Evolutionary conservation across 2,797 vertebrate genomes (phyloP).

Genomic region (Eidolon dupreanum): DNA sequence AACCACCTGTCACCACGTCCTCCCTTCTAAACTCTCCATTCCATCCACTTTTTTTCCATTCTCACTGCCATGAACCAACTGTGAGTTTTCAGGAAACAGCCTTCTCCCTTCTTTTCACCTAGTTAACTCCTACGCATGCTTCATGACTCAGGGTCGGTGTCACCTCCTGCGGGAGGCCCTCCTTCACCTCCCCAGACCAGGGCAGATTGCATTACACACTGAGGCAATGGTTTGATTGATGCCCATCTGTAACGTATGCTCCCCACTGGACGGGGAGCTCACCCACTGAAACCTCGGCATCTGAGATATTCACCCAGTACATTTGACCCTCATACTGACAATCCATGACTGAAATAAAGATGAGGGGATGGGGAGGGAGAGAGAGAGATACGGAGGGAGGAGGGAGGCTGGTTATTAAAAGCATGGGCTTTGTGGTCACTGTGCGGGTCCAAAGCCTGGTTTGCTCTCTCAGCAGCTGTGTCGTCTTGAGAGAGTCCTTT

Average conservation of each 20-base stretch:
- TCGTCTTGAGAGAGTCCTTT: neutral
- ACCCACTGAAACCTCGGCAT: neutral
- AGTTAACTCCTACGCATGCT: neutral
- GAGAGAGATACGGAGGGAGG: neutral
- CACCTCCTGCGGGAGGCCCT: slow-evolving; percentile 31
- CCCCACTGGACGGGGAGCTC: neutral
- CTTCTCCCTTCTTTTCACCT: neutral
- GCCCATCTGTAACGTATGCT: neutral
- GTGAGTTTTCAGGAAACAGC: neutral
- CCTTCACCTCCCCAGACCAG: neutral
- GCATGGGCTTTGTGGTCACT: neutral
- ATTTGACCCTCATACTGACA: neutral
- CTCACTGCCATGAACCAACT: neutral
- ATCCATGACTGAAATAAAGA: neutral
- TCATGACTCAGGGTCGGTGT: neutral
- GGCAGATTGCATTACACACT: neutral
- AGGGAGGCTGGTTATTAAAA: neutral
- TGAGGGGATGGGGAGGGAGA: neutral
- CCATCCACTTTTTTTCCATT: neutral
- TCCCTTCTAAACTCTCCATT: neutral
- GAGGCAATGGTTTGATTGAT: neutral
- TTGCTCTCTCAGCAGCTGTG: neutral
- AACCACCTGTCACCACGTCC: neutral
- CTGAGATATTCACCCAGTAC: neutral
- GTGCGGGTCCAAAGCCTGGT: neutral